These are phyloP conservation scores for Neogale vison DNA, from an alignment of 2,113 vertebrate genomes.

Conservation along the genomic window DNA sequence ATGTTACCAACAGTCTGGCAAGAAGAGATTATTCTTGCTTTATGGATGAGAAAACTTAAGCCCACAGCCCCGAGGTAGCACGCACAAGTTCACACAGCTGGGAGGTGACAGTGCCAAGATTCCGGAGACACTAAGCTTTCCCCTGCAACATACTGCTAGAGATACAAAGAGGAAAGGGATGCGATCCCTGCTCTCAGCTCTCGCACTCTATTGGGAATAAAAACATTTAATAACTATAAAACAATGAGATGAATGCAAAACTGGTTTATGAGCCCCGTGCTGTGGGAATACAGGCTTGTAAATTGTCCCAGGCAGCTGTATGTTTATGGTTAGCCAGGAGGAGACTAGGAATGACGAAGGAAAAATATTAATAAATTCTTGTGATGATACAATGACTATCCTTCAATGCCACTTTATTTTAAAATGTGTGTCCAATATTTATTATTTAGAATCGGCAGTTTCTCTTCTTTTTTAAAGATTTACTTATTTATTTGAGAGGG, in stretches of 20 bases:
- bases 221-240: conserved; percentile 18
- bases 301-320: conserved; percentile 32
- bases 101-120: neutral
- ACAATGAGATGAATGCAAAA: conserved; percentile 36
- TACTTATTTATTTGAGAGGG: neutral
- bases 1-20: neutral
- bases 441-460: neutral
- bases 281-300: conserved; percentile 47
- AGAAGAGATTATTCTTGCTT: neutral
- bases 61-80: neutral
- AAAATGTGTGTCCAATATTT: neutral
- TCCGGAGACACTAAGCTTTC: neutral
- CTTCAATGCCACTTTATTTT: neutral
- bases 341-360: conserved; percentile 1
- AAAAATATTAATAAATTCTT: neutral
- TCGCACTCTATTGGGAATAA: neutral
- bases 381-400: neutral
- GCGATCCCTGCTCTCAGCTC: neutral
- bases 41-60: neutral
- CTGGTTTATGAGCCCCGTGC: conserved; percentile 38
- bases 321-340: neutral
- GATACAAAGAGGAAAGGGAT: neutral
- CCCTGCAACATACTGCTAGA: neutral
- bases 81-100: neutral
- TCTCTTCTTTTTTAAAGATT: neutral